Percentiles rank a stretch among this genome's conserved stretches.
Conservation (phyloP, 2,888 invertebrate species). For the Eristalis intricaria region DNA sequence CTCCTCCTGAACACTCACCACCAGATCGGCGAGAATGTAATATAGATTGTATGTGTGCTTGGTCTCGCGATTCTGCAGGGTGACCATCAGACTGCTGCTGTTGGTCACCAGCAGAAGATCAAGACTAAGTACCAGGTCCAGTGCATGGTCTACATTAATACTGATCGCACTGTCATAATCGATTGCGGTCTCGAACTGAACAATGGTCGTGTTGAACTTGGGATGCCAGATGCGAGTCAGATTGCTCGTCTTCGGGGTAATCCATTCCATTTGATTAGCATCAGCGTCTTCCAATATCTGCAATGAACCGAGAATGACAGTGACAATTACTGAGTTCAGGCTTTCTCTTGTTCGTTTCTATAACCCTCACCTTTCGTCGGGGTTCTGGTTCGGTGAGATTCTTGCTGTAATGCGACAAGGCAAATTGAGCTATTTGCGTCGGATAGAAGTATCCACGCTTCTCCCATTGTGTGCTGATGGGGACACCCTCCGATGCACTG, state of each 20-base stretch:
- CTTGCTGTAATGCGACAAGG: conserved; percentile 98
- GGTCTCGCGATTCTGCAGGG: conserved; percentile 89
- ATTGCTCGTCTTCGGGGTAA: conserved; percentile 86
- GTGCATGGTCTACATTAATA: conserved; percentile 86
- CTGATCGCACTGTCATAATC: conserved; percentile 86
- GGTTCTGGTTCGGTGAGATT: conserved; percentile 93
- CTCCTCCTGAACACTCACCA: conserved; percentile 88
- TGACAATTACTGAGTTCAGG: neutral
- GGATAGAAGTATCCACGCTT: conserved; percentile 98
- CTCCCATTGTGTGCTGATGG: conserved; percentile 98
- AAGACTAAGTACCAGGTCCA: conserved; percentile 89
- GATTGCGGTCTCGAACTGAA: conserved; percentile 89
- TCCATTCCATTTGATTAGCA: conserved; percentile 87
- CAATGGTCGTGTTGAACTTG: conserved; percentile 84
- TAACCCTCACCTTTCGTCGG: conserved; percentile 82
- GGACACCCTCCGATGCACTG: conserved; percentile 95
- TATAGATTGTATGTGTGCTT: conserved; percentile 90
- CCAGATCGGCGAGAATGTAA: conserved; percentile 89
- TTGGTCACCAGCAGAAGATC: conserved; percentile 89
- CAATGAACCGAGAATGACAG: neutral
- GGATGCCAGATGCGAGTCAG: conserved; percentile 85
- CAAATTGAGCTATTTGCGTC: conserved; percentile 99
- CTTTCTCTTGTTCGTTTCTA: neutral
- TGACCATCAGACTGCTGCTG: conserved; percentile 89
- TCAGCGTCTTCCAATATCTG: conserved; percentile 89